Conservation (phyloP, 2,113 vertebrate genomes). For the Semicossyphus pulcher region DNA sequence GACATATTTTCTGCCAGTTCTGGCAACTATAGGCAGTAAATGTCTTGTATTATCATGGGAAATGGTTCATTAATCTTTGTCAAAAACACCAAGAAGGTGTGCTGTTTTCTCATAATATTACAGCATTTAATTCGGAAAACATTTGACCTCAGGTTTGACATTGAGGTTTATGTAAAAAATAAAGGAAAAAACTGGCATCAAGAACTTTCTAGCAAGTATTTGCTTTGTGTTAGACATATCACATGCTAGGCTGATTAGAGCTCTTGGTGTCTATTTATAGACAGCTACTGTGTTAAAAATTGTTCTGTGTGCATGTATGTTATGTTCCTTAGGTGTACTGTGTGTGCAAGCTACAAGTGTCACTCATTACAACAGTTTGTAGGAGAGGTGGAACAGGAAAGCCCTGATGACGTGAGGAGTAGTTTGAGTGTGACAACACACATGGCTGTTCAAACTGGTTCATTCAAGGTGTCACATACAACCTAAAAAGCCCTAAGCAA, state of each 20-base stretch:
- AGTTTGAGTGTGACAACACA: background rate
- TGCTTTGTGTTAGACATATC: conserved; percentile 32
- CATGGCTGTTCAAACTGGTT: conserved; percentile 10
- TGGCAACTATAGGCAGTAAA: conserved; percentile 6
- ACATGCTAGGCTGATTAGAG: background rate
- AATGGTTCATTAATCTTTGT: conserved; percentile 37
- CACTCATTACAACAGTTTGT: conserved; percentile 1
- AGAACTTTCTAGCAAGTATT: conserved; percentile 19
- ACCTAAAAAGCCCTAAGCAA: background rate
- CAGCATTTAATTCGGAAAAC: conserved; percentile 14
- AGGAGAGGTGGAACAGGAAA: conserved; percentile 24
- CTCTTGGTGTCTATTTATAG: conserved; percentile 14
- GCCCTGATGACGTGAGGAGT: background rate
- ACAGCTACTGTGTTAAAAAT: conserved; percentile 2
- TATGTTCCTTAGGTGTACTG: background rate
- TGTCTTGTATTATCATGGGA: conserved; percentile 18
- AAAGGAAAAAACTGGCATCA: conserved; percentile 4
- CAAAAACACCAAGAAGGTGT: conserved; percentile 7
- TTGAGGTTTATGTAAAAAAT: conserved; percentile 28
- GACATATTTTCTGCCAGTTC: conserved; percentile 23
- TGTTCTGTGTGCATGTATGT: conserved; percentile 4
- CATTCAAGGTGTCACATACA: conserved; percentile 1
- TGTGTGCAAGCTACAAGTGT: conserved; percentile 8
- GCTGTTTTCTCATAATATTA: conserved; percentile 22
- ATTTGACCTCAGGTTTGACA: conserved; percentile 32